Conservation (phyloP, 2,797 vertebrate species). For the Macroramphosus scolopax region DNA sequence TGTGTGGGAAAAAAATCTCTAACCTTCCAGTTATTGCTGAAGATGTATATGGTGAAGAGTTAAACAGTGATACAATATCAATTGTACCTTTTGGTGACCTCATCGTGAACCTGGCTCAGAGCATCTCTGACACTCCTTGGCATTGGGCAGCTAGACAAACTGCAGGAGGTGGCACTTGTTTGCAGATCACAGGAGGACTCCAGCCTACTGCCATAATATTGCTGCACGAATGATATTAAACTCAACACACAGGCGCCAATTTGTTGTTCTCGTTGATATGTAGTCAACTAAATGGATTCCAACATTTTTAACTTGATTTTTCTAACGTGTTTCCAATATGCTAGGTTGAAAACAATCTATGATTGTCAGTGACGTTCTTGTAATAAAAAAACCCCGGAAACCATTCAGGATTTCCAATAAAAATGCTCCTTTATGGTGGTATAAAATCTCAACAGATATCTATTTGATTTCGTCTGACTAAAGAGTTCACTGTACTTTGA, state of each 20-base stretch:
- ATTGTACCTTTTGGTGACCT: constrained; percentile 70
- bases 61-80: too few species aligned
- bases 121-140: constrained; percentile 59
- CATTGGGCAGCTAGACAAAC: constrained; percentile 2
- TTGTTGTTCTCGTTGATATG: too few species aligned
- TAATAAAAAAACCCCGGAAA: too few species aligned
- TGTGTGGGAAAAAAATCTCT: too few species aligned
- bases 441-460: too few species aligned
- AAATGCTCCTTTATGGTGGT: too few species aligned
- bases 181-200: constrained; percentile 69
- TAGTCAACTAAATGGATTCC: too few species aligned
- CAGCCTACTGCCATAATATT: constrained; percentile 68
- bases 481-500: not conserved
- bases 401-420: too few species aligned
- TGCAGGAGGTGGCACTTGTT: constrained; percentile 69
- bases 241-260: not conserved
- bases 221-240: constrained; percentile 38
- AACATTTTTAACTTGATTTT: too few species aligned
- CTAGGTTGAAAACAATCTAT: too few species aligned
- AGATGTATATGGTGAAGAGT: not conserved
- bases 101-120: constrained; percentile 71
- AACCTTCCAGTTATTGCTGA: not conserved
- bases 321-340: too few species aligned
- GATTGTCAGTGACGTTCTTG: too few species aligned
- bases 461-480: not conserved